Conservation (phyloP, 2,797 vertebrate species). For the Gallirallus australis region DNA sequence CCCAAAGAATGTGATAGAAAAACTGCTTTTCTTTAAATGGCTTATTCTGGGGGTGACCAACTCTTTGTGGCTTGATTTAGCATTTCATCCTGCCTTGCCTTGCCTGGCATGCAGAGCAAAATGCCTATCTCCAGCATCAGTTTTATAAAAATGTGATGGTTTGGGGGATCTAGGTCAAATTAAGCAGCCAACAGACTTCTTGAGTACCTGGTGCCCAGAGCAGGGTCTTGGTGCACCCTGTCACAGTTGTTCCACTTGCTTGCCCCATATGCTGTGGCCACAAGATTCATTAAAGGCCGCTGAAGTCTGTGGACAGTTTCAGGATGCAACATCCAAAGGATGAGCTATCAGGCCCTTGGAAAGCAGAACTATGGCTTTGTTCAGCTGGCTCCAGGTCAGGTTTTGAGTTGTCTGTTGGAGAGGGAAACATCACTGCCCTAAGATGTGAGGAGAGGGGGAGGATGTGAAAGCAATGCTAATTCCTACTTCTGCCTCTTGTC, state of each 20-base stretch:
- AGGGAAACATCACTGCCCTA: neutral
- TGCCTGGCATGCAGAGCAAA: neutral
- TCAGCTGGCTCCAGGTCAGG: neutral
- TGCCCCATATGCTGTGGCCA: neutral
- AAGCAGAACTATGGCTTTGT: neutral
- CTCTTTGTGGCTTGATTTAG: neutral
- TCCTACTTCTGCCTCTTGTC: constrained; percentile 36
- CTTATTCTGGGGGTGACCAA: neutral
- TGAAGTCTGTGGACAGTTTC: neutral
- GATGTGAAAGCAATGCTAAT: constrained; percentile 44
- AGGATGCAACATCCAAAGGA: neutral
- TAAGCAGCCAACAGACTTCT: neutral
- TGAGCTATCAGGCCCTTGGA: neutral
- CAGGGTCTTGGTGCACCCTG: neutral
- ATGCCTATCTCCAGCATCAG: neutral
- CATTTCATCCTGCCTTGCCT: neutral
- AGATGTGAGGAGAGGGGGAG: neutral
- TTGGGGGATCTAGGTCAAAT: neutral
- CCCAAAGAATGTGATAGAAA: neutral
- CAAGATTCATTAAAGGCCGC: neutral
- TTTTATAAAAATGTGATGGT: neutral
- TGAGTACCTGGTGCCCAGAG: neutral
- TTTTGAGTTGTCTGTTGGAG: neutral
- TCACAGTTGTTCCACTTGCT: neutral
- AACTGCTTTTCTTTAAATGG: neutral